Evolutionary conservation across 2,888 invertebrate species (phyloP).

Genomic region (Microctonus aethiopoides): DNA sequence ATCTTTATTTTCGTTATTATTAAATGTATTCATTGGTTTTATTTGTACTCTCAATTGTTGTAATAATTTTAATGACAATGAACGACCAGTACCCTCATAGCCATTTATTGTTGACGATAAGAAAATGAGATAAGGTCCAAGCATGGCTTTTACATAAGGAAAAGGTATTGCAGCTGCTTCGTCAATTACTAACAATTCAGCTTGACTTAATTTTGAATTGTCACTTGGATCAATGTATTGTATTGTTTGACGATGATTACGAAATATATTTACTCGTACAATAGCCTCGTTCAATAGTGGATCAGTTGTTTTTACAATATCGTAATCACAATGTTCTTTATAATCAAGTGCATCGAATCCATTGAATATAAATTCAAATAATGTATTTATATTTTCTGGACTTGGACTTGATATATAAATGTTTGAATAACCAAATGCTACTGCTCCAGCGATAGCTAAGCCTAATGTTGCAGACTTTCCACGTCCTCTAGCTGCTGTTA

Average conservation of each 20-base stretch:
- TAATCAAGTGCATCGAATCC: constrained; percentile 93
- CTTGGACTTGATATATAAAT: constrained; percentile 98
- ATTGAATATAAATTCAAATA: constrained; percentile 97
- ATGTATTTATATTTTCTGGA: constrained; percentile 96
- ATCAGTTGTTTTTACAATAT: constrained; percentile 92
- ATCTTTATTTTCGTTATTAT: constrained; percentile 68
- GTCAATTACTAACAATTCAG: constrained; percentile 95
- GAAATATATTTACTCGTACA: constrained; percentile 90
- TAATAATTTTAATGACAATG: constrained; percentile 93
- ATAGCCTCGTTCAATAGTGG: constrained; percentile 97
- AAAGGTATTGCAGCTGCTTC: constrained; percentile 99
- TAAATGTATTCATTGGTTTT: constrained; percentile 68
- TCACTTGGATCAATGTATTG: constrained; percentile 97
- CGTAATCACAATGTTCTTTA: constrained; percentile 96
- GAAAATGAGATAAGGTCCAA: constrained; percentile 92
- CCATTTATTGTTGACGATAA: constrained; percentile 98
- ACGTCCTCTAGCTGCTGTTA: constrained; percentile 96
- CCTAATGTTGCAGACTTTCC: constrained; percentile 99
- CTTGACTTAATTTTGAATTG: constrained; percentile 87
- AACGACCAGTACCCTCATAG: constrained; percentile 98
- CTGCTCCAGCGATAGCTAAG: constrained; percentile 87
- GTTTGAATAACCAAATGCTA: constrained; percentile 88
- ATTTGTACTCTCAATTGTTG: constrained; percentile 83
- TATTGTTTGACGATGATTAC: constrained; percentile 92
- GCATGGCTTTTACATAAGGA: constrained; percentile 87